These are phyloP conservation scores for Heteromurus nitidus DNA, from an alignment of 2,888 invertebrate species.

Conservation along the genomic window DNA sequence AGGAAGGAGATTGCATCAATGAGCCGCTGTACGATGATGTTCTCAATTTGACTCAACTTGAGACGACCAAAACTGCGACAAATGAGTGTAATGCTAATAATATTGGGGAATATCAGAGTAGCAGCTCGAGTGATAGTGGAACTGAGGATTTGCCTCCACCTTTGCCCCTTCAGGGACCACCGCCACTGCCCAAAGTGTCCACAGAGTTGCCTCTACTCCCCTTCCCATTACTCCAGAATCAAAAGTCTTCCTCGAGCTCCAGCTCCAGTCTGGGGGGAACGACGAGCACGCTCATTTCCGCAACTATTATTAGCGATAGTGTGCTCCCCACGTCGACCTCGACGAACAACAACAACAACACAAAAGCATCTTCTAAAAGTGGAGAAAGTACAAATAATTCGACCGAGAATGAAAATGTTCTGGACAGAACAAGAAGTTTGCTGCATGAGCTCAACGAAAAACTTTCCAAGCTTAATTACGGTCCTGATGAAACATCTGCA, in stretches of 20 bases:
- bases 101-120: slow-evolving; percentile 29
- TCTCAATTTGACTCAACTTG: slow-evolving; percentile 58
- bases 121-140: slow-evolving; percentile 62
- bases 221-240: slow-evolving; percentile 64
- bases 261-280: too few species aligned
- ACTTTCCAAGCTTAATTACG: slow-evolving; percentile 69
- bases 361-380: too few species aligned
- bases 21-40: slow-evolving; percentile 73
- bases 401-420: not conserved
- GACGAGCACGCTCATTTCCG: too few species aligned
- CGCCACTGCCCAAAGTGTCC: slow-evolving; percentile 67
- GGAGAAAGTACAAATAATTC: not conserved
- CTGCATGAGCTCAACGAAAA: slow-evolving; percentile 72
- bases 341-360: not conserved
- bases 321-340: too few species aligned
- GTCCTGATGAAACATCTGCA: not conserved
- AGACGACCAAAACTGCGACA: slow-evolving; percentile 25
- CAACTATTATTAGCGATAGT: too few species aligned
- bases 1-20: slow-evolving; percentile 37
- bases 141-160: slow-evolving; percentile 72
- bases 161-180: slow-evolving; percentile 71
- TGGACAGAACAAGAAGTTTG: slow-evolving; percentile 67
- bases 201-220: slow-evolving; percentile 69
- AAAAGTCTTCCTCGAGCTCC: too few species aligned
- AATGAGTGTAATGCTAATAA: slow-evolving; percentile 16